Base-by-base conservation (phyloP, 2,888 invertebrate genomes). In the Timandra comae region DNA sequence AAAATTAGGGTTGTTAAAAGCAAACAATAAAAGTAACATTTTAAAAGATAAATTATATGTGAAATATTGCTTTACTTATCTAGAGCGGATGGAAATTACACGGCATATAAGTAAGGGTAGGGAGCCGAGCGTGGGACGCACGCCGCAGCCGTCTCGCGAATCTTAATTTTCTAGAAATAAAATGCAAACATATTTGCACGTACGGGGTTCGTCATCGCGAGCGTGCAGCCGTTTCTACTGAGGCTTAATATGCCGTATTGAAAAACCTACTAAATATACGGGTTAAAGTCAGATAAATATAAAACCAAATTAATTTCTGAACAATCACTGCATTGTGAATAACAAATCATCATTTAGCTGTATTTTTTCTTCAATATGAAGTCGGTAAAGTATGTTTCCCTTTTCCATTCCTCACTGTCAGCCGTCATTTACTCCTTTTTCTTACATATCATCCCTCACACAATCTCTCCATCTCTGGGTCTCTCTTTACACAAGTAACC, bases 11-110 rank as follows among this genome's bases (percentile, higher is more conserved):
- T 7, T n/a, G 22, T 3, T 22, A 22, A 22, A 3, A 7, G 4
- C 3, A 8, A 22, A 9, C 25, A 31, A 6, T 26, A 26, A 20
- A 12, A 31, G 21, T 26, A 6, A n/a, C n/a, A 7, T 26, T 25
- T 31, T n/a, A 26, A 26, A 52, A 57, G n/a, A n/a, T 56, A 63
- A 62, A 55, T 63, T 55, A 58, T 53, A 64, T 58, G 56, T 66
- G 54, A 70, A 68, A 71, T 73, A 74, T 67, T 57, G 63, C 65
- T 60, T n/a, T n/a, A 63, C 66, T 71, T 72, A 71, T 69, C 65
- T 68, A 47, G 47, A 56, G 52, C 56, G 59, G 54, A 63, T 67
- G 68, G 59, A 68, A 69, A 72, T 71, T 68, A 62, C 64, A 53
- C 49, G 46, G 54, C 49, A 46, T 46, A n/a, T n/a, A n/a, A n/a